Evolutionary conservation across 2,113 vertebrate genomes (phyloP).

Genomic region (Mirounga angustirostris): DNA sequence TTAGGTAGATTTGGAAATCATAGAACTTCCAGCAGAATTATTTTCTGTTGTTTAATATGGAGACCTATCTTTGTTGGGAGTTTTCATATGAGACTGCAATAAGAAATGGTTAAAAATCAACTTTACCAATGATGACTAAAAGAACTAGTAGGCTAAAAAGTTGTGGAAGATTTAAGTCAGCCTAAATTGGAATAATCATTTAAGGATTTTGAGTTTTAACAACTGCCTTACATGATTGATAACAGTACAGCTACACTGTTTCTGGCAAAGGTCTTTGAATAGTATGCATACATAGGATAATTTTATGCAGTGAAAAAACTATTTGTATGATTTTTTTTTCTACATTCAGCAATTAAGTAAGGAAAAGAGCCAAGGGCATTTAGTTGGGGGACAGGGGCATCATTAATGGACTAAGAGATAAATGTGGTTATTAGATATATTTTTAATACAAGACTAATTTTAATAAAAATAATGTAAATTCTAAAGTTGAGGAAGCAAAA

Average conservation of each 20-base stretch:
- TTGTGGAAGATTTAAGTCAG: not conserved
- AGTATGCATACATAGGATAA: not conserved
- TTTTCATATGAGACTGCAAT: not conserved
- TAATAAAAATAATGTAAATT: constrained; percentile 45
- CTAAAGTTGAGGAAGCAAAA: constrained; percentile 26
- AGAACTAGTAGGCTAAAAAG: not conserved
- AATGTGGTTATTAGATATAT: not conserved
- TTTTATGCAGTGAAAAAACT: constrained; percentile 4
- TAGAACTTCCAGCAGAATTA: not conserved
- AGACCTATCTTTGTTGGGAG: not conserved
- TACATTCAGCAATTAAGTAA: not conserved
- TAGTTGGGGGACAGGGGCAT: not conserved
- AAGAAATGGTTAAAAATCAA: not conserved
- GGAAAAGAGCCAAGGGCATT: not conserved
- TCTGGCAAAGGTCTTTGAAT: constrained; percentile 19
- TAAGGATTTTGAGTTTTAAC: constrained; percentile 43
- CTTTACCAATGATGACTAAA: not conserved
- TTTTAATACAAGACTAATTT: constrained; percentile 42
- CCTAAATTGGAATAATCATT: not conserved
- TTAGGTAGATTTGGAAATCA: not conserved
- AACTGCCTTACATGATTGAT: not conserved
- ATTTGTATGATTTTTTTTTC: not conserved
- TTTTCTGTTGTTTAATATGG: not conserved
- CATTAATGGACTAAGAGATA: not conserved
- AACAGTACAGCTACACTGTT: not conserved